A percentile compares a stretch with the other conserved stretches of the same genome.
phyloP scores from a whole-genome alignment of 2,797 vertebrate genomes.

The Sebastes elongatus region DNA sequence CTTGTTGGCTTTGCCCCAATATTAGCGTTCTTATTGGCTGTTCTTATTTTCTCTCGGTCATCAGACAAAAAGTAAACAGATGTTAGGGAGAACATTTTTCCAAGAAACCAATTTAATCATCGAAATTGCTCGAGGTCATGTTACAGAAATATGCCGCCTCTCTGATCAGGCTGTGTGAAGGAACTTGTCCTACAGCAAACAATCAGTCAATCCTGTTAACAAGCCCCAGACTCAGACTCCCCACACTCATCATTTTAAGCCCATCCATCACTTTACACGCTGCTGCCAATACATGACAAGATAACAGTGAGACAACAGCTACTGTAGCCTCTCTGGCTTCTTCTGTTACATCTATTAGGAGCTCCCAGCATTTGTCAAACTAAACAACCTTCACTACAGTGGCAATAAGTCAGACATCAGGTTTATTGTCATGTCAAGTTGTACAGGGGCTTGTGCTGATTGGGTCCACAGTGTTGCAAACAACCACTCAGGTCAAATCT shows the following conservation, averaged over 20 bases:
- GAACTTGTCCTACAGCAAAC: conserved; percentile 53
- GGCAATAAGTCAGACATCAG: conserved; percentile 26
- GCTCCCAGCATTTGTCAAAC: conserved; percentile 37
- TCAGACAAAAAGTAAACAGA: conserved; percentile 50
- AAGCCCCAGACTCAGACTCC: conserved; percentile 49
- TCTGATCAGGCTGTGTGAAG: conserved; percentile 49
- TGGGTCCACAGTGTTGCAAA: conserved; percentile 14
- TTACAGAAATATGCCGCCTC: conserved; percentile 28
- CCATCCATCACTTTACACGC: conserved; percentile 60
- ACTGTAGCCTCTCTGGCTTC: conserved; percentile 10
- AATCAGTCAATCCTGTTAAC: conserved; percentile 62
- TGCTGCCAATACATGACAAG: conserved; percentile 59
- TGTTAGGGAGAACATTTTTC: conserved; percentile 42
- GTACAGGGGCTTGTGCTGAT: conserved; percentile 16
- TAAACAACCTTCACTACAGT: conserved; percentile 19
- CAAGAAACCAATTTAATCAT: conserved; percentile 47
- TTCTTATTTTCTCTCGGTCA: conserved; percentile 24
- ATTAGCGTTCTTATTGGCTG: conserved; percentile 18
- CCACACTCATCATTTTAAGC: conserved; percentile 44
- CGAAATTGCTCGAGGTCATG: conserved; percentile 31
- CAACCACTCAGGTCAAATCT: neutral
- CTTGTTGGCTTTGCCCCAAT: neutral
- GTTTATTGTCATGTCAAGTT: conserved; percentile 33
- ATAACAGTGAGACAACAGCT: conserved; percentile 54
- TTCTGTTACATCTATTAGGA: conserved; percentile 41